Evolutionary conservation across 2,888 invertebrate genomes (phyloP).

Genomic region (Agriopis leucophaearia): DNA sequence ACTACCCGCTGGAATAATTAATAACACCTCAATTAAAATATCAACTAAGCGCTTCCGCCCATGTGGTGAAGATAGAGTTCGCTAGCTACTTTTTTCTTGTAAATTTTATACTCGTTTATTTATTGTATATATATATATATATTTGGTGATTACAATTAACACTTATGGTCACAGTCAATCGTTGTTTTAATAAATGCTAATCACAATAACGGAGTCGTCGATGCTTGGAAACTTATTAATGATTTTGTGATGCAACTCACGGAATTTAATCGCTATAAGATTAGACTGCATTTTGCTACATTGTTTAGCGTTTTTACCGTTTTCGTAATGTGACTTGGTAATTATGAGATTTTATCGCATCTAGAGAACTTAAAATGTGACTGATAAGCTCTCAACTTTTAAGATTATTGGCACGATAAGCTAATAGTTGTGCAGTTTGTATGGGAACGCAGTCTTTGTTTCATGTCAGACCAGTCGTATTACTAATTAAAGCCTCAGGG

Average conservation of each 20-base stretch:
- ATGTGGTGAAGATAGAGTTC: constrained; percentile 64
- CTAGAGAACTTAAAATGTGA: constrained; percentile 29
- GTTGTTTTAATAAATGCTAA: constrained; percentile 14
- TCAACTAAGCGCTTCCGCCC: constrained; percentile 75
- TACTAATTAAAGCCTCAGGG: constrained; percentile 82
- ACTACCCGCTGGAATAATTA: constrained; percentile 78
- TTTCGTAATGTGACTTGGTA: constrained; percentile 15
- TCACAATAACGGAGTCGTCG: constrained; percentile 6
- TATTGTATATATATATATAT: too few species aligned
- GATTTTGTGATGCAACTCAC: constrained; percentile 4
- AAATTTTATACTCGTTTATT: constrained; percentile 32
- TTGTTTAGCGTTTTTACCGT: constrained; percentile 11
- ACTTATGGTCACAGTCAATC: constrained; percentile 25
- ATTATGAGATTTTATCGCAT: constrained; percentile 19
- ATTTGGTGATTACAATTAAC: constrained; percentile 30
- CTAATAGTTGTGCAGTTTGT: constrained; percentile 50
- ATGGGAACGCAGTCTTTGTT: constrained; percentile 67
- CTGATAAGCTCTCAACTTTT: constrained; percentile 23
- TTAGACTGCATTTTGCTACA: constrained; percentile 5
- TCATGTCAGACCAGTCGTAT: constrained; percentile 73
- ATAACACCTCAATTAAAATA: constrained; percentile 83
- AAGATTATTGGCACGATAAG: constrained; percentile 42
- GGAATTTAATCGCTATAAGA: constrained; percentile 7
- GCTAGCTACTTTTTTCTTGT: constrained; percentile 39
- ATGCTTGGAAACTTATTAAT: constrained; percentile 7